Evolutionary conservation across 2,797 vertebrate genomes (phyloP), one percentile per base, ranked within the genome.

Genomic region (Cossypha heuglini): DNA sequence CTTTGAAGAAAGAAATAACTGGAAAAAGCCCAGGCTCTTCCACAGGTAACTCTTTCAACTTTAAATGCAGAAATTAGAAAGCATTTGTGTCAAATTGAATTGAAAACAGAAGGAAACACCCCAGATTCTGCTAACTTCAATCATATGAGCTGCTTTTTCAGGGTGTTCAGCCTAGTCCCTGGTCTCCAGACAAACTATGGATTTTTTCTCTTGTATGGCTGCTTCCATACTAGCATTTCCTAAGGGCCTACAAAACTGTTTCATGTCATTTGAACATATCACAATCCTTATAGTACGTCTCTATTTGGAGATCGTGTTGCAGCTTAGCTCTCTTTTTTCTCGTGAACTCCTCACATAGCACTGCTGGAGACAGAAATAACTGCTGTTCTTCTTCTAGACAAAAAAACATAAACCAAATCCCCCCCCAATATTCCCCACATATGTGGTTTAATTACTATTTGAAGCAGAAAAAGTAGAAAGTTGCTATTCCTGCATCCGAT

Each of bases 321-420:
- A 92, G 35, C 6, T 84, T 46, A 62, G 33, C 8, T n/a, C 7
- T 82, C 29, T 72, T 94, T 87, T 86, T 82, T 68, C 45, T 68
- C 63, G 85, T 85, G 57, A 80, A 48, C 38, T 7, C 11, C 66
- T 94, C 71, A 58, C 29, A 69, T 10, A 19, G 8, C 49, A 26
- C 78, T 90, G 81, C 33, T 91, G 73, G 59, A 95, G 80, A 90
- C 29, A 86, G 71, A 52, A 37, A 45, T 75, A 95, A 96, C 40
- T 64, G 43, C 52, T 94, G 62, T 33, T 62, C 62, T 58, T 93
- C 63, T 77, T 38, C 26, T 46, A 61, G 58, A 61, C 9, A 54
- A 72, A 93, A 93, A 71, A 13, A 0, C 18, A 12, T 18, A 75
- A 59, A n/a, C 31, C 13, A 64, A 46, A 2, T 5, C 6, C 35